phyloP scores from a whole-genome alignment of 64 coral and sea anemone species.

The Stylophora pistillata region DNA sequence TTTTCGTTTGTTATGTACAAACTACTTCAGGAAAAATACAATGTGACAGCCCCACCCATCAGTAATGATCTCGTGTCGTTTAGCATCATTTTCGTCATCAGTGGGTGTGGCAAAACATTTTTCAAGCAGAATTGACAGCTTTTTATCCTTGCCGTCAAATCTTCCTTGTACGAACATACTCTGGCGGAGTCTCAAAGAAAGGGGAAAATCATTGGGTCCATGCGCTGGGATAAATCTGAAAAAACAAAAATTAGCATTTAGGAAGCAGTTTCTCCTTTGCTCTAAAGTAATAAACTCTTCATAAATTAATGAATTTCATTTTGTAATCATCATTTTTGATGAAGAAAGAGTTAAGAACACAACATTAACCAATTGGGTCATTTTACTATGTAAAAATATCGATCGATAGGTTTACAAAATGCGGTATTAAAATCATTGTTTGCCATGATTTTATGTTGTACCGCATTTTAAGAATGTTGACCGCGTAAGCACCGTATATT shows the following conservation, averaged over 20 bases:
- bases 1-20: too few species aligned
- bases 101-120: neutral
- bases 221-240: neutral
- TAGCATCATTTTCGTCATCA: neutral
- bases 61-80: conserved; percentile 27
- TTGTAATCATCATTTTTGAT: too few species aligned
- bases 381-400: too few species aligned
- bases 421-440: too few species aligned
- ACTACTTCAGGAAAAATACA: too few species aligned
- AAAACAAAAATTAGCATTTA: neutral
- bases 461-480: too few species aligned
- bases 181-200: conserved; percentile 9
- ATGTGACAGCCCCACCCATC: conserved; percentile 23
- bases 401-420: too few species aligned
- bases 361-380: too few species aligned
- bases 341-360: too few species aligned
- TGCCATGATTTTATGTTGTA: too few species aligned
- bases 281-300: neutral
- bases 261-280: neutral
- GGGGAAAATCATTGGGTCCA: neutral
- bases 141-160: neutral
- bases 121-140: neutral
- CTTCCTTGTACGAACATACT: neutral
- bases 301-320: too few species aligned
- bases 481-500: too few species aligned